Percentiles rank a stretch among this genome's conserved stretches.
Conservation (phyloP, 2,888 invertebrate species). For the Falcaria lacertinaria region DNA sequence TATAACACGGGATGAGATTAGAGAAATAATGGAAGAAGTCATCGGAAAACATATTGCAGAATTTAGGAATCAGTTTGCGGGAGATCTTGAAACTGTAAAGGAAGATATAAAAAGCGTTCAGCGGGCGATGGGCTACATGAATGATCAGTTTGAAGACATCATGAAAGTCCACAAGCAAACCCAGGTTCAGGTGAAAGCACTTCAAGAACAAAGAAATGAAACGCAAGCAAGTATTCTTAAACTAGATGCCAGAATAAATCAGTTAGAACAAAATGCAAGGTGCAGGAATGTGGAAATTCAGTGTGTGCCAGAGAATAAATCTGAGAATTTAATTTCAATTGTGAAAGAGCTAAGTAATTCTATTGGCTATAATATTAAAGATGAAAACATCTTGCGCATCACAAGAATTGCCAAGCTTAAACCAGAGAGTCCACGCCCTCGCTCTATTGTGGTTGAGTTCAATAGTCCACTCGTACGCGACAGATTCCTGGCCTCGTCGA, state of each 20-base stretch:
- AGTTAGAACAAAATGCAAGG: conserved; percentile 10
- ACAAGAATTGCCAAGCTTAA: neutral
- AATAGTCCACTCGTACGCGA: neutral
- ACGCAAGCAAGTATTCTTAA: too few species aligned
- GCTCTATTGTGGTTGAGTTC: neutral
- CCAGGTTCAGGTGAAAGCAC: too few species aligned
- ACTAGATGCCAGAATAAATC: neutral
- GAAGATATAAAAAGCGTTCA: too few species aligned
- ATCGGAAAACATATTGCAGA: too few species aligned
- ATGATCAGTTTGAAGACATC: too few species aligned
- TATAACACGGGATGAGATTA: too few species aligned
- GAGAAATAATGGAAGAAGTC: too few species aligned
- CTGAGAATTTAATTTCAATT: conserved; percentile 8
- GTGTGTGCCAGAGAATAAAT: conserved; percentile 9
- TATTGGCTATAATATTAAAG: neutral
- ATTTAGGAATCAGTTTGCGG: too few species aligned
- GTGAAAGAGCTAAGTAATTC: conserved; percentile 3
- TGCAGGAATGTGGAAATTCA: conserved; percentile 11
- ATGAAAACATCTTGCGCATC: neutral
- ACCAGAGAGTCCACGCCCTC: neutral
- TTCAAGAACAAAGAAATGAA: too few species aligned
- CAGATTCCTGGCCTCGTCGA: neutral
- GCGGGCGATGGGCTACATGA: too few species aligned
- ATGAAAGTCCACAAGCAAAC: too few species aligned
- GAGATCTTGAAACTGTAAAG: too few species aligned